Conservation (phyloP, 2,113 vertebrate genomes). For the Eurystomus gularis region DNA sequence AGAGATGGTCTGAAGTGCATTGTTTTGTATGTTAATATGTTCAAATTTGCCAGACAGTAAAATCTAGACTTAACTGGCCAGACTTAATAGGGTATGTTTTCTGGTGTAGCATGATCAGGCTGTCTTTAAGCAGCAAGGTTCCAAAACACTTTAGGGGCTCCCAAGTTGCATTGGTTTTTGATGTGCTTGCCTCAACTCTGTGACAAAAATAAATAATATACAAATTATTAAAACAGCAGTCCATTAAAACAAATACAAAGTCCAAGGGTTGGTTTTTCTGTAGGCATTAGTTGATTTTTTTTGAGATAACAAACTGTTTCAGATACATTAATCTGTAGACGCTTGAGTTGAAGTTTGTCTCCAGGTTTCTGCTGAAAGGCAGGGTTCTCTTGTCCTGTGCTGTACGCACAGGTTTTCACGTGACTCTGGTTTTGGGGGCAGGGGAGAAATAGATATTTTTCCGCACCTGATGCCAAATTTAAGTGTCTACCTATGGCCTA, state of each 20-base stretch:
- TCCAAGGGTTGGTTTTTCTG: not conserved
- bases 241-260: not conserved
- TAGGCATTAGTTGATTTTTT: not conserved
- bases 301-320: not conserved
- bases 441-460: not conserved
- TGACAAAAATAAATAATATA: not conserved
- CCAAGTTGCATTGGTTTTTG: not conserved
- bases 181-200: not conserved
- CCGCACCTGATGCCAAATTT: not conserved
- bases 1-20: not conserved
- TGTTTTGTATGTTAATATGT: not conserved
- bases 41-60: not conserved
- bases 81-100: not conserved
- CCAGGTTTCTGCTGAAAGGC: not conserved
- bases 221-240: not conserved
- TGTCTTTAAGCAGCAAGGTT: not conserved
- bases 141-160: not conserved
- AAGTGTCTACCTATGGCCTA: not conserved
- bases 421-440: not conserved
- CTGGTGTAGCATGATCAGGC: not conserved
- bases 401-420: rapidly evolving
- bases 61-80: not conserved
- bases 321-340: not conserved
- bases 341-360: not conserved
- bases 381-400: not conserved